Base-by-base conservation (phyloP, 2,113 vertebrate genomes). In the Puma concolor region DNA sequence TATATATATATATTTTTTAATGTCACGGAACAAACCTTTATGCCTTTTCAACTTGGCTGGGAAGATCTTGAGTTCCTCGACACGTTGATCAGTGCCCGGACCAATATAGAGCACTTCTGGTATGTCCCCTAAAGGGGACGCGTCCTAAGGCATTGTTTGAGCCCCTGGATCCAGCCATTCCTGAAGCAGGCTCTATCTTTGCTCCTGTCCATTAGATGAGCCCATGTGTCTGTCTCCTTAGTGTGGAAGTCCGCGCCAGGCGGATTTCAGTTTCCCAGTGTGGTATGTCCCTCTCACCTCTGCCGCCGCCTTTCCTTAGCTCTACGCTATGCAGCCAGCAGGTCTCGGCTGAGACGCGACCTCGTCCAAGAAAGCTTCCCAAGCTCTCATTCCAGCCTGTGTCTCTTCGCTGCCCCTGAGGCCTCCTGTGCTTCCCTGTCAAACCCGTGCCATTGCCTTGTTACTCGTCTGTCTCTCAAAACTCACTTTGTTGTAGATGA, bases 401-500 rank as follows among this genome's bases (percentile, higher is more conserved):
- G 7, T 13, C 82, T 23, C 33, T 52, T 38, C 13, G 31, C 72
- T 13, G 14, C 27, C 14, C 5, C 44, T 54, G 66, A 71, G 48
- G 23, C 41, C 25, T 15, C 38, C 52, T 44, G 16, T 72, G 50
- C 52, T 21, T 31, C 36, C 41, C 57, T 17, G 0, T 4, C 7
- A 41, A 38, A 13, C 25, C 44, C 11, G 0, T 8, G 33, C 36
- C 54, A 17, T 41, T 29, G 54, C 29, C 60, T 7, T 2, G 19
- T 33, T 16, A 2, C 2, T 16, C 1, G 4, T 15, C 36, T 12
- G 0, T 15, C 11, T n/a, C 44, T 54, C 36, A 31, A 63, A 36
- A 23, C 44, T 31, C 60, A 29, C 67, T 25, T 17, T 2, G 48
- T 14, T 63, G 33, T 38, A 21, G 31, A 19, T 19, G 67, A 67